These are phyloP conservation scores for Mythimna pallens DNA, from an alignment of 2,888 invertebrate genomes.

Conservation along the genomic window DNA sequence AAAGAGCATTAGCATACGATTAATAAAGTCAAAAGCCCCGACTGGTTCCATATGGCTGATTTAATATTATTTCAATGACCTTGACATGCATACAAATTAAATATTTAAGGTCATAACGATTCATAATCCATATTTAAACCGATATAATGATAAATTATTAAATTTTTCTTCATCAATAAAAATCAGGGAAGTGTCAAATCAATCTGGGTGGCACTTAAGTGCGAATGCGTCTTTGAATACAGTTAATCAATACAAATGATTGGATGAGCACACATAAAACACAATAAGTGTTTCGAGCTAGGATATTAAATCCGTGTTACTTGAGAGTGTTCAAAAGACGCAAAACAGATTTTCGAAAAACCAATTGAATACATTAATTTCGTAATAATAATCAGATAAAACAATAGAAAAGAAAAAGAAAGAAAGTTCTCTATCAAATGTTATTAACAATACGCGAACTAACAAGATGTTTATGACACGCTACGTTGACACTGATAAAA, in stretches of 20 bases:
- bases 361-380: not conserved
- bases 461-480: constrained; percentile 20
- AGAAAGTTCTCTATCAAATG: not conserved
- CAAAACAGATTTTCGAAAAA: not conserved
- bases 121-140: constrained; percentile 38
- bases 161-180: constrained; percentile 28
- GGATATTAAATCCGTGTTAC: constrained; percentile 9
- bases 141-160: constrained; percentile 39
- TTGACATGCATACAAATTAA: constrained; percentile 61
- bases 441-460: constrained; percentile 26
- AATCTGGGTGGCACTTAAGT: constrained; percentile 34
- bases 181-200: constrained; percentile 28
- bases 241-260: constrained; percentile 10
- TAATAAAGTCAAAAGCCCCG: constrained; percentile 36
- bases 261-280: not conserved
- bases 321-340: not conserved
- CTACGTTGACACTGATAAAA: constrained; percentile 35
- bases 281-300: not conserved
- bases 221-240: constrained; percentile 13
- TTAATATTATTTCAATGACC: constrained; percentile 57
- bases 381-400: not conserved
- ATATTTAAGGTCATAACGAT: constrained; percentile 51
- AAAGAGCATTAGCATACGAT: constrained; percentile 55
- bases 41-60: constrained; percentile 42
- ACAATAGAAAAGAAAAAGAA: constrained; percentile 5